phyloP scores from a whole-genome alignment of 2,888 invertebrate genomes.

The Marasmarcha lunaedactyla region DNA sequence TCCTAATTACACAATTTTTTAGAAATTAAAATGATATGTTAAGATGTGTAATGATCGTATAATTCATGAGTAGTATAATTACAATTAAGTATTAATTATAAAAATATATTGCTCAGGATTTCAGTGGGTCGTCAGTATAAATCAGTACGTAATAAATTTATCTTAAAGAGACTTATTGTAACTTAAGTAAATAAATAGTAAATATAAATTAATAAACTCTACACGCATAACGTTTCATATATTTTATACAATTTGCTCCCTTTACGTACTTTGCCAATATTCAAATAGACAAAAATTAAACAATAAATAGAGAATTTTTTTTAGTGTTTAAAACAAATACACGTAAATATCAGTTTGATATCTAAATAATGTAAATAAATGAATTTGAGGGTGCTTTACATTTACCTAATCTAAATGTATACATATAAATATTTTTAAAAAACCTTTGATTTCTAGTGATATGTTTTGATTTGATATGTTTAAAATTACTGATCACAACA shows the following conservation, averaged over 20 bases:
- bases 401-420: conserved; percentile 47
- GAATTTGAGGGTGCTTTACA: conserved; percentile 24
- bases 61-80: conserved; percentile 49
- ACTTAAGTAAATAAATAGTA: not conserved
- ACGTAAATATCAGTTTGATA: conserved; percentile 28
- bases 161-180: not conserved
- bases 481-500: conserved; percentile 45
- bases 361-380: not conserved
- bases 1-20: not conserved
- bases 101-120: conserved; percentile 69
- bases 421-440: conserved; percentile 56
- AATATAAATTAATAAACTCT: too few relatives aligned
- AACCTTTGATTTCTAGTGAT: conserved; percentile 51
- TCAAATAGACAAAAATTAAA: conserved; percentile 13
- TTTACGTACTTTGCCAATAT: conserved; percentile 19
- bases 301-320: conserved; percentile 12
- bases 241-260: conserved; percentile 27
- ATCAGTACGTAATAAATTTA: conserved; percentile 45
- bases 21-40: not conserved
- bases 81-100: conserved; percentile 49
- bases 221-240: not conserved
- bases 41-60: conserved; percentile 38
- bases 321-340: conserved; percentile 18
- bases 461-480: conserved; percentile 48
- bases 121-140: conserved; percentile 56